A percentile compares a stretch with the other conserved stretches of the same genome.
Evolutionary conservation across 2,113 vertebrate species (phyloP).

Genomic region (Elaphurus davidianus): DNA sequence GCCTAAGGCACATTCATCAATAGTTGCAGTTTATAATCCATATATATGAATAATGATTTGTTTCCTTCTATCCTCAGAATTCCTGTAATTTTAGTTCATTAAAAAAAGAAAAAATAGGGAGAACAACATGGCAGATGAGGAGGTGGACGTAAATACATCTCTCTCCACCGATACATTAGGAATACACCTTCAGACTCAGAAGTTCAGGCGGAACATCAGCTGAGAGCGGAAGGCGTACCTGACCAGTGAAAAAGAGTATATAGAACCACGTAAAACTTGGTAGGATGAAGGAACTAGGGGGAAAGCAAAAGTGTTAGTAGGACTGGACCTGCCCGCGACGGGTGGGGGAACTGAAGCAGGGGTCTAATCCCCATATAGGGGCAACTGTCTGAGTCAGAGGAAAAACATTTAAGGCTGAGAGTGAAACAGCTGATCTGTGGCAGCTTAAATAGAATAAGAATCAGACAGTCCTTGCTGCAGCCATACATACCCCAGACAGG

Average conservation of each 20-base stretch:
- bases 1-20: not conserved
- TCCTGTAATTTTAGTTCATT: not conserved
- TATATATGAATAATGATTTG: not conserved
- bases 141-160: not conserved
- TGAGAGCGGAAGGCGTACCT: accelerated
- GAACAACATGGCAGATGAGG: not conserved
- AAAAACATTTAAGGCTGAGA: not conserved
- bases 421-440: not conserved
- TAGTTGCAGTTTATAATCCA: not conserved
- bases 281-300: not conserved
- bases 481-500: accelerated
- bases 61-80: not conserved
- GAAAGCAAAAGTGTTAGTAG: not conserved
- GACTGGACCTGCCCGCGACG: accelerated
- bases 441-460: not conserved
- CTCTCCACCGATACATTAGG: not conserved
- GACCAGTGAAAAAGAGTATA: not conserved
- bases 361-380: not conserved
- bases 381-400: not conserved
- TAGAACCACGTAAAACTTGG: not conserved
- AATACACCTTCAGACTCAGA: not conserved
- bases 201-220: not conserved
- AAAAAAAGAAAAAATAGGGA: not conserved
- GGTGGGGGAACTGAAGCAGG: not conserved
- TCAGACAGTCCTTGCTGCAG: not conserved